Conservation (phyloP, 2,113 vertebrate genomes). For the Bos taurus region ARS-UCD2.0 NC_082638.1:5773501-5774000, state of each 20-base stretch:
- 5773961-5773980: neutral
- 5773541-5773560: fast-evolving
- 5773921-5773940: neutral
- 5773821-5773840: fast-evolving
- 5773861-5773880: fast-evolving
- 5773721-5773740: neutral
- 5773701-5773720: neutral
- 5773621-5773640: neutral
- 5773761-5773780: neutral
- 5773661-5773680: neutral
- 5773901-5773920: fast-evolving
- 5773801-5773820: fast-evolving
- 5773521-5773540: neutral
- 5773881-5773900: fast-evolving
- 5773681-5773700: fast-evolving
- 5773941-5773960: neutral
- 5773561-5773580: neutral
- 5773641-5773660: too few relatives aligned
- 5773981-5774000: neutral
- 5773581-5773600: fast-evolving
- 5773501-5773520: too few relatives aligned
- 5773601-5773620: neutral
- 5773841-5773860: fast-evolving
- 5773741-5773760: neutral
- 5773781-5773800: neutral